These are phyloP conservation scores for Takifugu bimaculatus DNA, from an alignment of 2,113 vertebrate species.

Conservation along the genomic window DNA sequence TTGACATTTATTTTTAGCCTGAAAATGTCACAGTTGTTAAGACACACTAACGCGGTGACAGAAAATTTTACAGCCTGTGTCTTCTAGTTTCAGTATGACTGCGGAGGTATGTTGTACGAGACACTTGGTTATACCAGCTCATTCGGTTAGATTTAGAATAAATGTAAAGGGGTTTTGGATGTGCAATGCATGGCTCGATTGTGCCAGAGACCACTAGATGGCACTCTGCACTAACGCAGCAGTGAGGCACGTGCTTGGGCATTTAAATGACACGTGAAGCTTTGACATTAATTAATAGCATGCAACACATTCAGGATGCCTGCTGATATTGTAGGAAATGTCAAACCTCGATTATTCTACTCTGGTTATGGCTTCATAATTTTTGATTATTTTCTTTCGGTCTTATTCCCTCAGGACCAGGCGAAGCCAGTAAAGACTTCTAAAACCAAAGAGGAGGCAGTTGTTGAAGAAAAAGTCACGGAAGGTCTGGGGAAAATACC, in stretches of 20 bases:
- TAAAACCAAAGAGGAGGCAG: constrained; percentile 79
- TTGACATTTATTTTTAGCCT: too few species aligned
- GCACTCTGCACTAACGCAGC: constrained; percentile 28
- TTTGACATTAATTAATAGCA: constrained; percentile 1
- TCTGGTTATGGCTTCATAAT: not conserved
- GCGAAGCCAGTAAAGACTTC: constrained; percentile 79
- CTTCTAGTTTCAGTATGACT: not conserved
- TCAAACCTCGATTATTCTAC: too few species aligned
- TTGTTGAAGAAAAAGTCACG: constrained; percentile 63
- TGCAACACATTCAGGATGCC: too few species aligned
- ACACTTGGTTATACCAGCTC: not conserved
- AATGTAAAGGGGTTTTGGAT: not conserved
- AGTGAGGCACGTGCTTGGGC: not conserved
- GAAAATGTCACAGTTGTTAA: not conserved
- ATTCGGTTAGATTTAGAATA: too few species aligned
- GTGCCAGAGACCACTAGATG: constrained; percentile 55
- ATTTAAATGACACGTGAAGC: not conserved
- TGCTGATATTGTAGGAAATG: not conserved
- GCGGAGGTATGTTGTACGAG: not conserved
- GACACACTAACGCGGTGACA: not conserved
- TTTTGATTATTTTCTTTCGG: not conserved
- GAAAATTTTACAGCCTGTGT: not conserved
- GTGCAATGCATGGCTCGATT: not conserved
- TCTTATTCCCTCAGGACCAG: constrained; percentile 79
- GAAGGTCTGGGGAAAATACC: constrained; percentile 63